These are phyloP conservation scores for Drosophila pegasa DNA, from an alignment of 2,888 invertebrate genomes.

Conservation along the genomic window DNA sequence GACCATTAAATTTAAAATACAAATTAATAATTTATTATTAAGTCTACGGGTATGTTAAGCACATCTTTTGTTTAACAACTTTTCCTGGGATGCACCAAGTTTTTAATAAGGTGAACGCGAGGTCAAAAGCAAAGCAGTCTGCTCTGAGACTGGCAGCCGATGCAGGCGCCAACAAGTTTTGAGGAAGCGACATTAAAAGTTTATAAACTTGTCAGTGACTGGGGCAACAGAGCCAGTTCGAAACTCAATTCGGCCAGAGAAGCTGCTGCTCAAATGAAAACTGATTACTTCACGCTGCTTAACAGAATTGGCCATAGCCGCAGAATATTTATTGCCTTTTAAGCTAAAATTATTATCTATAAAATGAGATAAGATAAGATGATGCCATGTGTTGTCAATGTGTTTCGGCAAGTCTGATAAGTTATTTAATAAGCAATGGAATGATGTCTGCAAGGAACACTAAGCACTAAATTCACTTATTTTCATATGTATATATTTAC, in stretches of 20 bases:
- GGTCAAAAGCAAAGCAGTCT: conserved; percentile 10
- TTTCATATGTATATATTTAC: too few species aligned
- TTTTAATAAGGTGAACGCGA: conserved; percentile 42
- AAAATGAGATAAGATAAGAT: conserved; percentile 13
- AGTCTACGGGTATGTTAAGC: conserved; percentile 8
- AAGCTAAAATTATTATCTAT: neutral
- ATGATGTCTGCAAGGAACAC: too few species aligned
- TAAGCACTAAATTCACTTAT: too few species aligned
- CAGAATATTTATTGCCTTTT: too few species aligned
- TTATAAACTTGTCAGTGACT: conserved; percentile 70
- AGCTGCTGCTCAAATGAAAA: conserved; percentile 36
- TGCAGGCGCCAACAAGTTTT: conserved; percentile 61
- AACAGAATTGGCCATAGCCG: conserved; percentile 22
- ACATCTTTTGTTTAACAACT: conserved; percentile 45
- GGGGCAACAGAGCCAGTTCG: conserved; percentile 17
- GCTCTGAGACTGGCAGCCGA: conserved; percentile 15
- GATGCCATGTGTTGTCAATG: neutral
- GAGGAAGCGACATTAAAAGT: conserved; percentile 75
- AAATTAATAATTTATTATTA: neutral
- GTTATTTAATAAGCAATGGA: neutral
- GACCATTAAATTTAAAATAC: too few species aligned
- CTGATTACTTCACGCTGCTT: conserved; percentile 43
- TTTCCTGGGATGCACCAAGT: conserved; percentile 32
- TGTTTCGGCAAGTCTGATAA: neutral
- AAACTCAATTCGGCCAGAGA: neutral